A percentile compares a stretch with the other conserved stretches of the same genome.
Evolutionary conservation across 2,888 invertebrate genomes (phyloP).

Genomic region (Lissonota sp.): DNA sequence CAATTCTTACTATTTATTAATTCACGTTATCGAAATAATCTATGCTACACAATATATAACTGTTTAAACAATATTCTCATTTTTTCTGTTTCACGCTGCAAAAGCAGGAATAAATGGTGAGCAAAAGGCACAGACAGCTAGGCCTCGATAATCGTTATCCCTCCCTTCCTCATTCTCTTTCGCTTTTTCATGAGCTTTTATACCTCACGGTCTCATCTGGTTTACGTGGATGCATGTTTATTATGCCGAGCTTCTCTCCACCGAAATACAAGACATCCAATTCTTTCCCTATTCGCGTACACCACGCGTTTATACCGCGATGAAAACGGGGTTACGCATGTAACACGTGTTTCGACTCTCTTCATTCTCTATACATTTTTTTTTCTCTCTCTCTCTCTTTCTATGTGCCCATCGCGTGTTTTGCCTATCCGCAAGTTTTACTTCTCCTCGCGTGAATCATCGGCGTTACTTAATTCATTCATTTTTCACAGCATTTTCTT

Average conservation of each 20-base stretch:
- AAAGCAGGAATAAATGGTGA: slow-evolving; percentile 82
- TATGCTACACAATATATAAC: background rate
- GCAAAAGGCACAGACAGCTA: slow-evolving; percentile 63
- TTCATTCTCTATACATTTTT: background rate
- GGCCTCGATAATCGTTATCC: slow-evolving; percentile 5
- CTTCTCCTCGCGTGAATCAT: too few relatives aligned
- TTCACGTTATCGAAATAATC: background rate
- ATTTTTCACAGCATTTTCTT: too few relatives aligned
- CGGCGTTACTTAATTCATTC: too few relatives aligned
- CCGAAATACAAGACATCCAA: slow-evolving; percentile 18
- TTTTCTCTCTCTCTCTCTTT: background rate
- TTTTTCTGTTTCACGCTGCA: slow-evolving; percentile 79
- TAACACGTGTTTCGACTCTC: slow-evolving; percentile 34
- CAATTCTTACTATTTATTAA: background rate
- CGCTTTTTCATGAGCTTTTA: slow-evolving; percentile 15
- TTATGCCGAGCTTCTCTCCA: slow-evolving; percentile 35
- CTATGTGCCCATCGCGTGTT: background rate
- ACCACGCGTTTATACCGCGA: slow-evolving; percentile 30
- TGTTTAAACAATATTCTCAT: slow-evolving; percentile 55
- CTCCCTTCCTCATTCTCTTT: background rate
- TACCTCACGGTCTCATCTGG: slow-evolving; percentile 32
- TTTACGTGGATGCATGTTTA: slow-evolving; percentile 48
- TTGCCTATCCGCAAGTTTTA: too few relatives aligned
- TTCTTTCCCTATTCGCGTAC: slow-evolving; percentile 35
- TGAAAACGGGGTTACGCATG: slow-evolving; percentile 67